Evolutionary conservation across 2,888 invertebrate species (phyloP).

Genomic region (Troides helena): DNA sequence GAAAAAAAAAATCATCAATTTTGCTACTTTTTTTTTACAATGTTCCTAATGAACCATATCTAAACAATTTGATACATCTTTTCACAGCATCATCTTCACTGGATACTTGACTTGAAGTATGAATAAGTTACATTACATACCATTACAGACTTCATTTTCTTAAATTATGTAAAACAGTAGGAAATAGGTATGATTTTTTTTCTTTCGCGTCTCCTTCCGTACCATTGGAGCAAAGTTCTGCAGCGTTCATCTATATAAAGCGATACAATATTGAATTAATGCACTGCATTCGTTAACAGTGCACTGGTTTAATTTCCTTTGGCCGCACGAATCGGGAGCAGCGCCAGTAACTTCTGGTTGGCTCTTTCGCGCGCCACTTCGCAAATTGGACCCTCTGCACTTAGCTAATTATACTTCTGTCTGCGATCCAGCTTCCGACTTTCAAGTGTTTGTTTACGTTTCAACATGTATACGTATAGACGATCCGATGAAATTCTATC

Average conservation of each 20-base stretch:
- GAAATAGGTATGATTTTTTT: background rate
- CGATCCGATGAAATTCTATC: background rate
- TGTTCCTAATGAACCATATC: too few species aligned
- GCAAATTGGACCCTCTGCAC: slow-evolving; percentile 23
- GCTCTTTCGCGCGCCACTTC: slow-evolving; percentile 22
- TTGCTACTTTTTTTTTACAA: too few species aligned
- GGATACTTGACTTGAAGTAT: background rate
- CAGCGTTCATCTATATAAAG: slow-evolving; percentile 7
- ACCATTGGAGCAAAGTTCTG: too few species aligned
- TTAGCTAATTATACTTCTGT: slow-evolving; percentile 26
- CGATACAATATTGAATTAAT: slow-evolving; percentile 22
- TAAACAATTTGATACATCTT: too few species aligned
- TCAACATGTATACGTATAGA: background rate
- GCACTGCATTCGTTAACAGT: slow-evolving; percentile 9
- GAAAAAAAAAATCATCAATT: too few species aligned
- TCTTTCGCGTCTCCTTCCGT: background rate
- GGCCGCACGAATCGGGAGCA: slow-evolving; percentile 8
- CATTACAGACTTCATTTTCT: too few species aligned
- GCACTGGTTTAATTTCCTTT: slow-evolving; percentile 24
- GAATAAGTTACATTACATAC: background rate
- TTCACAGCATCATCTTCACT: too few species aligned
- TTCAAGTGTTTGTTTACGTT: background rate
- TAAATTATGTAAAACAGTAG: too few species aligned
- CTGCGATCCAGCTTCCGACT: slow-evolving; percentile 10
- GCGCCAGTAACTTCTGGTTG: slow-evolving; percentile 5